Conservation (phyloP, 2,797 vertebrate genomes). For the Oryzias sinensis region DNA sequence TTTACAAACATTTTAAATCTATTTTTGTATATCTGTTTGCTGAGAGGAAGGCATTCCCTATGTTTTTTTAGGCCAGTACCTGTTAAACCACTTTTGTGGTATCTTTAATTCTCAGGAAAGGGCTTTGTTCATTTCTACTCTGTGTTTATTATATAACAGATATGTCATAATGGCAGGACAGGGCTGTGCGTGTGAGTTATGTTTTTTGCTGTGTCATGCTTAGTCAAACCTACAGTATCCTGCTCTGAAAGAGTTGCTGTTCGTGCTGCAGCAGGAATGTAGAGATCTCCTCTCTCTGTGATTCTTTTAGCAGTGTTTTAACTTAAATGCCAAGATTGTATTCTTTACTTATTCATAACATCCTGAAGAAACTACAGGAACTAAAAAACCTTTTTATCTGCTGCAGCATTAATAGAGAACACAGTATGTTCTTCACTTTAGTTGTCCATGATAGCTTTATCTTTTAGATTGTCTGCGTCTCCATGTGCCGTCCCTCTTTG, state of each 20-base stretch:
- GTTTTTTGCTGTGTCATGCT: conserved; percentile 4
- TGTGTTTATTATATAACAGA: too few relatives aligned
- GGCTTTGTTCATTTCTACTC: too few relatives aligned
- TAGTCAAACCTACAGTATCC: not conserved
- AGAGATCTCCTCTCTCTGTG: conserved; percentile 3
- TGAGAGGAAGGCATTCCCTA: too few relatives aligned
- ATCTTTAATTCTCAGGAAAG: too few relatives aligned
- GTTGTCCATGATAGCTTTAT: not conserved
- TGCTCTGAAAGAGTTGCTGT: not conserved
- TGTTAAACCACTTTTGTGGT: too few relatives aligned
- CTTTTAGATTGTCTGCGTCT: not conserved
- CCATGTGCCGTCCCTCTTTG: too few relatives aligned
- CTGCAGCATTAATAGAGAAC: not conserved
- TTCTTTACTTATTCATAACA: not conserved
- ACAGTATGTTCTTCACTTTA: not conserved
- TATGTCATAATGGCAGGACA: too few relatives aligned
- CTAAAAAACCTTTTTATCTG: not conserved
- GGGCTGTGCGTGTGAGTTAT: not conserved
- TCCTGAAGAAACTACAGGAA: not conserved
- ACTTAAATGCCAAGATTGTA: not conserved
- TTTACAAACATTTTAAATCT: not conserved
- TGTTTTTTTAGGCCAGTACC: too few relatives aligned
- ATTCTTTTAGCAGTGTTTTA: not conserved
- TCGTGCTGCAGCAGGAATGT: conserved; percentile 1
- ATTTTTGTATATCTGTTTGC: too few relatives aligned